Evolutionary conservation across 2,888 invertebrate species (phyloP), one percentile per base, ranked within the genome.

Genomic region (Dromius quadrimaculatus): DNA sequence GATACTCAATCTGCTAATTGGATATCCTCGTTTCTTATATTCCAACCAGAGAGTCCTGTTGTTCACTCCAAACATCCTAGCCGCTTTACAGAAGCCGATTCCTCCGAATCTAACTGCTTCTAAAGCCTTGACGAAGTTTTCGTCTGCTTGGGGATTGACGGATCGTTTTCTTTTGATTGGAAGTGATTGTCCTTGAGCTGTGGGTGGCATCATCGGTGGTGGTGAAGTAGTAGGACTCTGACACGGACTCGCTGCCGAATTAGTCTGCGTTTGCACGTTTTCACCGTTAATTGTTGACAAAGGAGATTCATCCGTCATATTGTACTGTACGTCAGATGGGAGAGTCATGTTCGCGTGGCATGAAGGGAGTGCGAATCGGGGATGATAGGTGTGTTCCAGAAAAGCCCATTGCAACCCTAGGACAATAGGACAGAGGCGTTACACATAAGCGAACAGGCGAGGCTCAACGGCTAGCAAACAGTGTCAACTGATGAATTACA

Each of bases 71-170:
- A 91, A 93, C 83, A 92, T 87, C 62, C 92, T 85, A 0, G 93
- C 93, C 5, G 93, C 93, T 78, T 93, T 93, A 81, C 93, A 93
- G 82, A 93, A 93, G 1, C 93, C 93, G 75, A 93, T 92, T 36
- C 92, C 92, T 17, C 93, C 93, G 77, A 89, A 90, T 72, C 93
- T 87, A 0, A 93, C 93, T 0, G 93, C 93, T 78, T 93, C 93
- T 59, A 93, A 82, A 0, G 93, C 93, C 32, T 90, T 85, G 74
- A 92, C 90, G 81, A 93, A 93, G 80, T 93, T 93, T 78, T 93
- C 92, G 77, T 92, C 92, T 1, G 90, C 89, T 80, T 93, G 93
- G 0, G 93, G 93, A 82, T 93, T 92, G 63, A 89, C 88, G 63
- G 90, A 88, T 72, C 93, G 87, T 77, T 92, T 90, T 38, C 92